phyloP scores from a whole-genome alignment of 2,113 vertebrate species.

The Eulacestoma nigropectus region DNA sequence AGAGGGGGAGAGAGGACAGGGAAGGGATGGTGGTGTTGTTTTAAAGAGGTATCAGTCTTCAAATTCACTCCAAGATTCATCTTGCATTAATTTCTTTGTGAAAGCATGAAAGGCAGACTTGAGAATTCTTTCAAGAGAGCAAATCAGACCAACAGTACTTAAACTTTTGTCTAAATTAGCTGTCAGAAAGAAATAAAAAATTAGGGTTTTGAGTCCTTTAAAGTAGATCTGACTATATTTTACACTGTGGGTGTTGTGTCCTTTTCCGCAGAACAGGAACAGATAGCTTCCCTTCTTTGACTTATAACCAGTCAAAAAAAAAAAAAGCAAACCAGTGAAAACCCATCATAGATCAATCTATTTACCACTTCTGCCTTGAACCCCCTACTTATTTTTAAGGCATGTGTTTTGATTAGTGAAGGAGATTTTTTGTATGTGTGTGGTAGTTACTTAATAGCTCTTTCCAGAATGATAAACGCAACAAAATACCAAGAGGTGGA shows the following conservation, averaged over 20 bases:
- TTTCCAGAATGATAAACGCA: background rate
- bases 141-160: background rate
- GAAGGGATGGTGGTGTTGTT: background rate
- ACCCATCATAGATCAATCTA: background rate
- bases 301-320: background rate
- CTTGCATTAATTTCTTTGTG: background rate
- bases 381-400: background rate
- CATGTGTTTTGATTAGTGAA: background rate
- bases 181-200: background rate
- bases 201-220: background rate
- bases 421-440: background rate
- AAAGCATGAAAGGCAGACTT: background rate
- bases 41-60: background rate
- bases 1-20: background rate
- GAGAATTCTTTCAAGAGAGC: background rate
- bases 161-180: background rate
- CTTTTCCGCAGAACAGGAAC: background rate
- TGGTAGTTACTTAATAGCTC: background rate
- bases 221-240: background rate
- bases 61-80: background rate
- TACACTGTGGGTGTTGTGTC: background rate
- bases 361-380: background rate
- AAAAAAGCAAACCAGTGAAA: background rate
- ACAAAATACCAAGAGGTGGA: background rate
- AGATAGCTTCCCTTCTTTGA: background rate